Conservation (phyloP, 2,888 invertebrate genomes). For the Venustoraphidia nigricollis region DNA sequence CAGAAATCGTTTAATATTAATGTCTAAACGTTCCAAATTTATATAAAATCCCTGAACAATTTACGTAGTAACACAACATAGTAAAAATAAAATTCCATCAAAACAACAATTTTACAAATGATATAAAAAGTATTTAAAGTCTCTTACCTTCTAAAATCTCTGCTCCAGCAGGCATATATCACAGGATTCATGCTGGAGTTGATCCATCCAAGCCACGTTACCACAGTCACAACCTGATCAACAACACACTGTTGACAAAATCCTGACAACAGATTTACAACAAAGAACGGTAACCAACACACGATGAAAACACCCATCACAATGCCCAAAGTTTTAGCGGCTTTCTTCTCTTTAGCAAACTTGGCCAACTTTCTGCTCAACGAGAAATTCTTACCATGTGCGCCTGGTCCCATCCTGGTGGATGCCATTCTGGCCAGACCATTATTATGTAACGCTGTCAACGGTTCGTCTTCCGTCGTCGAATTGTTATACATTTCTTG, state of each 20-base stretch:
- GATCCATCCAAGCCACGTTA: constrained; percentile 92
- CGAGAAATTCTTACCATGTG: constrained; percentile 70
- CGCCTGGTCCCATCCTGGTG: constrained; percentile 43
- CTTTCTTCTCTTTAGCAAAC: constrained; percentile 94
- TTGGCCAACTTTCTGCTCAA: constrained; percentile 85
- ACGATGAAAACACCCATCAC: constrained; percentile 95
- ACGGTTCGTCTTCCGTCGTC: constrained; percentile 57
- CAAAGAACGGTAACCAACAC: constrained; percentile 96
- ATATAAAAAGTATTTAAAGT: not conserved
- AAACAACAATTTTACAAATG: constrained; percentile 8
- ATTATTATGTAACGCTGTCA: constrained; percentile 63
- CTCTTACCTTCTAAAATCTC: constrained; percentile 81
- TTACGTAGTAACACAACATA: too few relatives aligned
- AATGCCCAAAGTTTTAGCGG: constrained; percentile 91
- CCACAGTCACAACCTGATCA: constrained; percentile 73
- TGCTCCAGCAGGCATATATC: constrained; percentile 96
- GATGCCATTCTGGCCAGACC: constrained; percentile 55
- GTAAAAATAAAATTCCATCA: not conserved
- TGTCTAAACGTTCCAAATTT: too few relatives aligned
- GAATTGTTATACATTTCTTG: constrained; percentile 23
- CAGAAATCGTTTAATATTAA: too few relatives aligned
- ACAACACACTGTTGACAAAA: constrained; percentile 80
- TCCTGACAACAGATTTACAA: constrained; percentile 82
- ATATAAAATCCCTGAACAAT: not conserved
- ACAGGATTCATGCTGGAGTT: constrained; percentile 95